Evolutionary conservation across 2,113 vertebrate species (phyloP), one percentile per base, ranked within the genome.

Genomic region (Pterocles orientalis): DNA sequence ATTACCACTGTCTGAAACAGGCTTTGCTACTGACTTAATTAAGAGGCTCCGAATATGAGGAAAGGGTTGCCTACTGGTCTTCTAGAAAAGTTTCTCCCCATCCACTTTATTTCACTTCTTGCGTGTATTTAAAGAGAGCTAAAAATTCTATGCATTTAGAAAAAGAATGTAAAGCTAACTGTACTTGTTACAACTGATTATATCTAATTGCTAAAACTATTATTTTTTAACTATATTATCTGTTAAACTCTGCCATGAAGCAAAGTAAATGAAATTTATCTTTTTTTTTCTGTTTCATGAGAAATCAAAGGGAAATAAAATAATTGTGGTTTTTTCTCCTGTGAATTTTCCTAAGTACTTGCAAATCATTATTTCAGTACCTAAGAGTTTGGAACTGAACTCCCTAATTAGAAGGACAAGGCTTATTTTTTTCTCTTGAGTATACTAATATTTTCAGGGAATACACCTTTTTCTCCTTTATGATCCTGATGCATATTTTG

Each of bases 281-380:
- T 29, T 76, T 48, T 58, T 34, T 10, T 56, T 53, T 48, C 26
- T n/a, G 7, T 60, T 51, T 34, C 10, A 69, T 20, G 9, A 77
- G 34, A 91, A 66, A 34, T 41, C 31, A 33, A 56, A 29, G 24
- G 26, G 25, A 69, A 72, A 87, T 2, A 45, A 45, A 2, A 43
- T 39, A 57, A 36, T 34, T 1, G 0, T 39, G 15, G 7, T 0
- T 39, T 36, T 65, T 66, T 57, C 5, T 4, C 17, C 33, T 36
- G 12, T 66, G 29, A 34, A 48, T 82, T 77, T 72, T 47, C 23
- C 15, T 41, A 19, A 33, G 43, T 34, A 34, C 18, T 57, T 48
- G 66, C 28, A 72, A 50, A n/a, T 48, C 2, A 0, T 41, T 36
- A 58, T 33, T 78, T 86, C 9, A 8, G 39, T 50, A 56, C 9